phyloP scores from a whole-genome alignment of 2,797 vertebrate genomes.

The Xerus rutilus region DNA sequence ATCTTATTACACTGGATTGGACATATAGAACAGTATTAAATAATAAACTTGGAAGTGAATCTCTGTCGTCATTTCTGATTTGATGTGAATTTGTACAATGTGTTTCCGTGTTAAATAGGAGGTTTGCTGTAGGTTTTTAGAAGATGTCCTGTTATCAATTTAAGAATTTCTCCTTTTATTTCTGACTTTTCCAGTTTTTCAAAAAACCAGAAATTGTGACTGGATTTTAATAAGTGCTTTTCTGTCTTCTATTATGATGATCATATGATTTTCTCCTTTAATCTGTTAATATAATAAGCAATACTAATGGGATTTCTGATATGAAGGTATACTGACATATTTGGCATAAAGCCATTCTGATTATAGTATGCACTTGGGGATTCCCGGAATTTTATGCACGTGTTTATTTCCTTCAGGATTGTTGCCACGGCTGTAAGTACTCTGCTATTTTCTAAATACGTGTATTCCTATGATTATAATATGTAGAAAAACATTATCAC shows the following conservation, averaged over 20 bases:
- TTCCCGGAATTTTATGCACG: neutral
- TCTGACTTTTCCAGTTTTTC: neutral
- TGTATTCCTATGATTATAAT: neutral
- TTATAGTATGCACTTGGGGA: neutral
- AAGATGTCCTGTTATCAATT: neutral
- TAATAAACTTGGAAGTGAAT: neutral
- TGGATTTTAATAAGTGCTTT: neutral
- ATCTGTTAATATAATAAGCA: neutral
- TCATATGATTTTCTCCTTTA: neutral
- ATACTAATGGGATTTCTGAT: neutral
- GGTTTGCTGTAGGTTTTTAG: neutral
- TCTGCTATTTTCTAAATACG: neutral
- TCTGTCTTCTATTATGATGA: neutral
- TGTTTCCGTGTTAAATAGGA: neutral
- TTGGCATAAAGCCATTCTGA: slow-evolving; percentile 10
- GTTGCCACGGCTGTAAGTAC: neutral
- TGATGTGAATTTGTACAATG: neutral
- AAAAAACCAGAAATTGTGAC: neutral
- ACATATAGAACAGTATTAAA: neutral
- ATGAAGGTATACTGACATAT: neutral
- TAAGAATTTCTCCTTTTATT: neutral
- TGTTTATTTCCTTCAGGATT: neutral
- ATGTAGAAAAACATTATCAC: neutral
- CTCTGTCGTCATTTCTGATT: neutral
- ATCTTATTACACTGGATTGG: neutral